Percentiles rank a stretch among this genome's conserved stretches.
phyloP scores from a whole-genome alignment of 2,888 invertebrate genomes.

The Morinoia aosen region DNA sequence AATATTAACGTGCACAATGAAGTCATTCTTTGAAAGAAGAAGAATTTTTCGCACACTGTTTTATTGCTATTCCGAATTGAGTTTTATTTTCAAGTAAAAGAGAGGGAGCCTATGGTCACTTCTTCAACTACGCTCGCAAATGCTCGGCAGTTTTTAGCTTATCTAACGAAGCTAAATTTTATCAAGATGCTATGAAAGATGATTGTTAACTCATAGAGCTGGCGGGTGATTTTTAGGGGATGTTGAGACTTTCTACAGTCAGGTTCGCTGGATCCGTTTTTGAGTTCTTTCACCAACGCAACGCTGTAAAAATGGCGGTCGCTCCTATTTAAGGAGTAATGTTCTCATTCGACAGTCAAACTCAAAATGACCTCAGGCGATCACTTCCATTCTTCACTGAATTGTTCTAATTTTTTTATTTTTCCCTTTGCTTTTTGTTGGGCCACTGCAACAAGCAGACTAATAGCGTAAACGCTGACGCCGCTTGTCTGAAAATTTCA shows the following conservation, averaged over 20 bases:
- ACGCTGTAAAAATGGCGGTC: not conserved
- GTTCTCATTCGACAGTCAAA: not conserved
- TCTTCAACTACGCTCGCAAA: no score
- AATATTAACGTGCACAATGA: not conserved
- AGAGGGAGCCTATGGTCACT: not conserved
- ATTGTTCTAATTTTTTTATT: not conserved
- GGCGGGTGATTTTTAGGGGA: not conserved
- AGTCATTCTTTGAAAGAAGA: not conserved
- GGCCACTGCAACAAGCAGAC: not conserved
- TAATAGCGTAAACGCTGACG: not conserved
- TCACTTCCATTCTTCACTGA: not conserved
- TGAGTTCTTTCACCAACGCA: not conserved
- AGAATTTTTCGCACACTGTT: not conserved
- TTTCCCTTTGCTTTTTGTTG: not conserved
- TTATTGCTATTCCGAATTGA: not conserved
- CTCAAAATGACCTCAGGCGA: not conserved
- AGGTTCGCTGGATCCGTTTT: not conserved
- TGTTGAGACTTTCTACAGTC: not conserved
- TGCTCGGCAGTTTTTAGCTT: not conserved
- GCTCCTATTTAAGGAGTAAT: not conserved
- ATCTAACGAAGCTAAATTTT: not conserved
- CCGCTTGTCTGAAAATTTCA: not conserved
- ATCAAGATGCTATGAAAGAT: not conserved
- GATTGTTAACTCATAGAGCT: not conserved
- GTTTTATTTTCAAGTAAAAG: not conserved